Evolutionary conservation across 2,797 vertebrate species (phyloP).

Genomic region (Sebastes trivittatus): DNA sequence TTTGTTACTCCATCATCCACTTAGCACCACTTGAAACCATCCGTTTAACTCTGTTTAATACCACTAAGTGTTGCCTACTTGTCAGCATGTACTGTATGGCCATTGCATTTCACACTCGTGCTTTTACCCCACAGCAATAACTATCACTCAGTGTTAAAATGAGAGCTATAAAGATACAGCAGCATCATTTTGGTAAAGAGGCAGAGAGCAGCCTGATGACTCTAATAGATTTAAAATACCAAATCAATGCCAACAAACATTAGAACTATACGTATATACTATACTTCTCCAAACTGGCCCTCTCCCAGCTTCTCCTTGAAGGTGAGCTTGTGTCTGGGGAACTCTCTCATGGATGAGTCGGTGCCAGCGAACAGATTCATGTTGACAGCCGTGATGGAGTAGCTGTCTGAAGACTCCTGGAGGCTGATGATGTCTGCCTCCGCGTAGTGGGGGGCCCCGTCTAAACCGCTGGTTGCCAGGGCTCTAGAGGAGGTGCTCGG

Average conservation of each 20-base stretch:
- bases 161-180: background rate
- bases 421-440: constrained; percentile 96
- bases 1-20: constrained; percentile 25
- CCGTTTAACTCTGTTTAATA: constrained; percentile 36
- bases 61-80: constrained; percentile 1
- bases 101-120: constrained; percentile 2
- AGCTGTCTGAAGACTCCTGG: constrained; percentile 87
- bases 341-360: constrained; percentile 91
- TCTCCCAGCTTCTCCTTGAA: constrained; percentile 98
- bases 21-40: constrained; percentile 23
- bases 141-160: background rate
- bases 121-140: constrained; percentile 13
- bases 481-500: constrained; percentile 69
- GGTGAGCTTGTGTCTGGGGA: constrained; percentile 91
- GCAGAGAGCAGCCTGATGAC: background rate
- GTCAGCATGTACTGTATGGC: background rate
- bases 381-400: constrained; percentile 89
- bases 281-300: constrained; percentile 97
- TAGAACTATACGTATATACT: background rate
- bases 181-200: background rate
- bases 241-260: constrained; percentile 17
- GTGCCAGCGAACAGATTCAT: constrained; percentile 90
- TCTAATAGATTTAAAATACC: background rate
- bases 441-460: constrained; percentile 92
- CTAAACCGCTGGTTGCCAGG: constrained; percentile 67